Evolutionary conservation across 2,888 invertebrate species (phyloP).

Genomic region (Hypolimnas misippus): DNA sequence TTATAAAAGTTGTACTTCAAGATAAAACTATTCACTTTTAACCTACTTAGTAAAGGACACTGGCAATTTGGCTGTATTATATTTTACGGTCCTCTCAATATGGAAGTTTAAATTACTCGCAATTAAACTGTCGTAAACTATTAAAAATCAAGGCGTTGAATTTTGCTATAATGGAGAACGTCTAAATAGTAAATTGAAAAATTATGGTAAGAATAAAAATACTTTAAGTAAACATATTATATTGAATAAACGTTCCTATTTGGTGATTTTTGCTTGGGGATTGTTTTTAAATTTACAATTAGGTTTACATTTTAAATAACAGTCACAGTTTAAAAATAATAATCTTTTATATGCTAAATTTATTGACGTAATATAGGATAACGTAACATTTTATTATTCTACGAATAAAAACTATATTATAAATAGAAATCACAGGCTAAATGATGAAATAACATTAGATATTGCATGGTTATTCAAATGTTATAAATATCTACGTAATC

Average conservation of each 20-base stretch:
- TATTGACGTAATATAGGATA: constrained; percentile 7
- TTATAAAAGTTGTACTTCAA: neutral
- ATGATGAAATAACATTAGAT: constrained; percentile 56
- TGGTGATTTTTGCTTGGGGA: neutral
- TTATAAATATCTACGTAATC: constrained; percentile 41
- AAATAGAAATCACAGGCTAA: constrained; percentile 68
- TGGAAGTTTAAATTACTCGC: neutral
- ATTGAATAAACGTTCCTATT: no score
- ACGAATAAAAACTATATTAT: constrained; percentile 41
- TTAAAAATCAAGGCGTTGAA: no score
- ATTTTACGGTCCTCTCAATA: neutral
- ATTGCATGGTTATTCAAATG: constrained; percentile 43
- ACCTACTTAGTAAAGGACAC: constrained; percentile 19
- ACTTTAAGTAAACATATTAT: no score
- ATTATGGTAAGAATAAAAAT: no score
- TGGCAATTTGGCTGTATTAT: neutral
- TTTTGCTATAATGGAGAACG: no score
- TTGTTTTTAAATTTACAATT: neutral
- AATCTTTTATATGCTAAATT: constrained; percentile 4
- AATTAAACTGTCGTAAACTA: no score
- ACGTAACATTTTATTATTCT: constrained; percentile 26
- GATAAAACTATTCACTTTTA: constrained; percentile 13
- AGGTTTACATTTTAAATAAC: neutral
- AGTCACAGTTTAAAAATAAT: neutral
- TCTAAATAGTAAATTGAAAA: no score